These are phyloP conservation scores for Calypte anna DNA, from an alignment of 2,113 vertebrate genomes.

Conservation along the genomic window DNA sequence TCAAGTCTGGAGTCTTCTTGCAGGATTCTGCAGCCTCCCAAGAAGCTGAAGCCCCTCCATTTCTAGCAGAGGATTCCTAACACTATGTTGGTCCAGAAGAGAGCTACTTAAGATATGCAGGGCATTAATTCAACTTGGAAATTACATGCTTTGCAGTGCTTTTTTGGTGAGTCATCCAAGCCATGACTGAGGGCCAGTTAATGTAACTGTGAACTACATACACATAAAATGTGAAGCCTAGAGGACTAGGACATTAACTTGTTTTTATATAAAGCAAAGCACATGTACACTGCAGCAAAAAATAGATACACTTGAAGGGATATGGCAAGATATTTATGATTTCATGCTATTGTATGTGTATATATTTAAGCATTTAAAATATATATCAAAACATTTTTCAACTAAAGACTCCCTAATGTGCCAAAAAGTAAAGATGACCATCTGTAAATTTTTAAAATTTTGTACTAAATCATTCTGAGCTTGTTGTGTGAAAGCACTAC, in stretches of 20 bases:
- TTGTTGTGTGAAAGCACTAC: conserved; percentile 3
- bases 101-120: too few relatives aligned
- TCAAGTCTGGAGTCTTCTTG: too few relatives aligned
- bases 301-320: conserved; percentile 22
- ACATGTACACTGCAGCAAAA: conserved; percentile 1
- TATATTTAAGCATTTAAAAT: conserved; percentile 1
- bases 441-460: not conserved
- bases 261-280: conserved; percentile 50
- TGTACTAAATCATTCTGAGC: not conserved
- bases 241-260: not conserved
- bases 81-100: too few relatives aligned
- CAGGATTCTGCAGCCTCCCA: too few relatives aligned
- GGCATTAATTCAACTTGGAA: too few relatives aligned
- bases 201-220: too few relatives aligned
- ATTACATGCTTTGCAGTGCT: too few relatives aligned
- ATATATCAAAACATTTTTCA: conserved; percentile 36
- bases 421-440: conserved; percentile 23
- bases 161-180: too few relatives aligned
- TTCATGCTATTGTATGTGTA: not conserved
- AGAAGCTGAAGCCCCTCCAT: too few relatives aligned
- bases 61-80: too few relatives aligned
- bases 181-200: too few relatives aligned
- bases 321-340: not conserved
- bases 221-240: too few relatives aligned
- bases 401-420: not conserved